Percentiles rank a stretch among this genome's conserved stretches.
These are phyloP conservation scores for Leptoteleia sp. DNA, from an alignment of 1,140 invertebrate species.

Conservation along the genomic window DNA sequence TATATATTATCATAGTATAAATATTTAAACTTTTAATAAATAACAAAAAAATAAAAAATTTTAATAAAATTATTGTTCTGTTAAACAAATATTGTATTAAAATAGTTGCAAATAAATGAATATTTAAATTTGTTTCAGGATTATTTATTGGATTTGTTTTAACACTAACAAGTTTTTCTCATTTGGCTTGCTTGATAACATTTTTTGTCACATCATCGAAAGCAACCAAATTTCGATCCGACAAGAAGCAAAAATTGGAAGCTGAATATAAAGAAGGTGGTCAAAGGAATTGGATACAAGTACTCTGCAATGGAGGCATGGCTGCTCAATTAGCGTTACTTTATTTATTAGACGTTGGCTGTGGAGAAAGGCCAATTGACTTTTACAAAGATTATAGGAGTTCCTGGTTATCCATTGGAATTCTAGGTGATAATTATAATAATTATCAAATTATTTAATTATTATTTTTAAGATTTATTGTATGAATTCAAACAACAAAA, in stretches of 20 bases:
- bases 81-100: no score
- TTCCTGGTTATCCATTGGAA: slow-evolving; percentile 90
- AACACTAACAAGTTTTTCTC: slow-evolving; percentile 90
- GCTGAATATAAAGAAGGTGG: slow-evolving; percentile 92
- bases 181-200: slow-evolving; percentile 86
- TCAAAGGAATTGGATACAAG: slow-evolving; percentile 94
- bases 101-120: no score
- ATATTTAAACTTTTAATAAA: no score
- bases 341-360: slow-evolving; percentile 90
- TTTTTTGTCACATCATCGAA: slow-evolving; percentile 92
- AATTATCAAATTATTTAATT: no score
- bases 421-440: slow-evolving; percentile 83
- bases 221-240: slow-evolving; percentile 88
- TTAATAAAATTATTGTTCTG: no score
- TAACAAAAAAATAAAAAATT: no score
- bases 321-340: slow-evolving; percentile 89
- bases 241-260: slow-evolving; percentile 88
- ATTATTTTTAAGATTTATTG: no score
- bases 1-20: no score
- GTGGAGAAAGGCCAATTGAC: slow-evolving; percentile 89
- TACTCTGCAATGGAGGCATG: slow-evolving; percentile 94
- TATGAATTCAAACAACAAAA: no score
- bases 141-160: slow-evolving; percentile 90
- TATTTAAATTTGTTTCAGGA: slow-evolving; percentile 78
- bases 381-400: slow-evolving; percentile 88